A percentile compares a stretch with the other conserved stretches of the same genome.
Evolutionary conservation across 2,797 vertebrate genomes (phyloP).

Genomic region (Acomys russatus): DNA sequence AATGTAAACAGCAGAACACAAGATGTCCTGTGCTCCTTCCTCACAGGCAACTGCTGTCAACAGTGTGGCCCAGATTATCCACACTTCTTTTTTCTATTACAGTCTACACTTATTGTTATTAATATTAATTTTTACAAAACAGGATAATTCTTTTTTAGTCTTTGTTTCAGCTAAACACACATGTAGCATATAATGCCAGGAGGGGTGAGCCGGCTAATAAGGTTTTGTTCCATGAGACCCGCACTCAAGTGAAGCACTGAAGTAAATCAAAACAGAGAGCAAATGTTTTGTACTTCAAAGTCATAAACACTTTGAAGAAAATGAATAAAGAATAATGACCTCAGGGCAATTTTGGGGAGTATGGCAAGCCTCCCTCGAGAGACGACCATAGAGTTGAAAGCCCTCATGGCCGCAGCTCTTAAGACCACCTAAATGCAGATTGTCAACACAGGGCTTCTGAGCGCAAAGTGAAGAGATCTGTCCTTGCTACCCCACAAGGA

Average conservation of each 20-base stretch:
- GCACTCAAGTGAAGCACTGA: neutral
- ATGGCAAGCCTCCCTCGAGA: neutral
- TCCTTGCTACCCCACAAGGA: neutral
- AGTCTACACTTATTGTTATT: neutral
- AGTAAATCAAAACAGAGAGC: neutral
- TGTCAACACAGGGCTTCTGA: neutral
- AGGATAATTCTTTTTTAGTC: neutral
- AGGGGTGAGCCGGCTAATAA: neutral
- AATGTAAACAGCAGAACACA: neutral
- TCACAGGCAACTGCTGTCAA: neutral
- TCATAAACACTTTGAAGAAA: slow-evolving; percentile 9
- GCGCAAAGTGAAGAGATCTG: neutral
- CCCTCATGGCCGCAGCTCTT: neutral
- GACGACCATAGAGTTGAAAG: neutral
- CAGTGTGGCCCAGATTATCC: neutral
- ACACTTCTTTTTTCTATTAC: neutral
- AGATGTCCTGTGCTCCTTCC: neutral
- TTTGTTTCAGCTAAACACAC: neutral
- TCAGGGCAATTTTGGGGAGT: neutral
- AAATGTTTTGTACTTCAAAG: neutral
- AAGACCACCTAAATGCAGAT: neutral
- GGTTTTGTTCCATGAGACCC: neutral
- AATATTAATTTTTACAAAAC: neutral
- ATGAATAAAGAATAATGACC: neutral
- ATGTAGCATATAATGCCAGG: neutral